Evolutionary conservation across 2,888 invertebrate species (phyloP), one percentile per base, ranked within the genome.

Genomic region (Oscheius onirici): DNA sequence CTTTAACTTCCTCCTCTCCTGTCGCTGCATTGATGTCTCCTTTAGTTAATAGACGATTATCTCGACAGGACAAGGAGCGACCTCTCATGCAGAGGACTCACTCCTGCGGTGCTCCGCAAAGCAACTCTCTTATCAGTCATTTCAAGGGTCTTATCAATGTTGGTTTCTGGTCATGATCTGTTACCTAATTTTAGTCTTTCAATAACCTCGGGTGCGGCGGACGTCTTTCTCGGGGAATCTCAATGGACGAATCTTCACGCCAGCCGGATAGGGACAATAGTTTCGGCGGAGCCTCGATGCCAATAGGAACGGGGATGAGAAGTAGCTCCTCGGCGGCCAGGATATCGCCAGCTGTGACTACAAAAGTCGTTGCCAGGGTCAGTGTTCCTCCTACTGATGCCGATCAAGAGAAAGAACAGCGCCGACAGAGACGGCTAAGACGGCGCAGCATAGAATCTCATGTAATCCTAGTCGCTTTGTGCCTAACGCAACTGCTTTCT

Each of bases 101-200:
- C 26, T 79, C 79, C 51, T 76, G 76, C 55, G 82, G 82, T 52
- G 78, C 82, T 1, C 77, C 79, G 15, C 75, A 77, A 46, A 79
- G 76, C 55, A 70, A 63, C 52, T 75, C 75, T 20, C 76, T 82
- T 26, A 79, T 82, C 43, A 78, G 78, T 57, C 86, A 86, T 70
- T 85, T 86, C 80, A 86, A 86, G 73, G 83, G 80, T 65, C 71
- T 84, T 43, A 83, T 84, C 44, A 83, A 83, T 76, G 84, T 84
- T 55, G 77, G 81, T 57, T 17, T 46, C 11, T 55, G 20, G 57
- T 8, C 34, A 44, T 41, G 3, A 34, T 3, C n/a, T 34, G 15
- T 24, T 65, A 2, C 20, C 24, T 34, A 28, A 20, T 72, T 80
- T 61, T 60, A 83, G 83, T 81, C 80, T 17, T 81, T 83, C 74